Conservation (phyloP, 2,797 vertebrate species). For the Tokudaia tokunoshimensis region DNA sequence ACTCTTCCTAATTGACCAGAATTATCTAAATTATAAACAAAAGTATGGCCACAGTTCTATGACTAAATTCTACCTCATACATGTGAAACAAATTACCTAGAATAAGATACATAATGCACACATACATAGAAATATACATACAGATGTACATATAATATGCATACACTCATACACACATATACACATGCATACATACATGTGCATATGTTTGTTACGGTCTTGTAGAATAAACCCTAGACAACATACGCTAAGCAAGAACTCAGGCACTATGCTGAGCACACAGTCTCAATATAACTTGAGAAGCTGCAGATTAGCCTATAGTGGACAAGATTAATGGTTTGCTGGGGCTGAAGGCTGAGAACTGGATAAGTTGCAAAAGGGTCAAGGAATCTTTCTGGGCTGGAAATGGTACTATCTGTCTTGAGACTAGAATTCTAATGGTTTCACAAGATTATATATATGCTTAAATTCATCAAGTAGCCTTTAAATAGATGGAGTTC, state of each 20-base stretch:
- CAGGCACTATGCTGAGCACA: background rate
- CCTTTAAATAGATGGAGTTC: background rate
- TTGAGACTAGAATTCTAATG: background rate
- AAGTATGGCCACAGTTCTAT: conserved; percentile 49
- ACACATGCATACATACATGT: too few relatives aligned
- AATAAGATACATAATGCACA: background rate
- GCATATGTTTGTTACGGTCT: too few relatives aligned
- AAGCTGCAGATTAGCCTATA: background rate
- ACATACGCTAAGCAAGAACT: background rate
- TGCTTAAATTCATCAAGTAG: conserved; percentile 29
- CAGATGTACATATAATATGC: background rate
- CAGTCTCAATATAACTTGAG: background rate
- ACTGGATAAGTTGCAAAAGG: background rate
- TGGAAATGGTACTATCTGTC: background rate
- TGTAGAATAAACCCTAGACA: background rate
- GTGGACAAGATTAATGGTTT: background rate
- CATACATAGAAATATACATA: background rate
- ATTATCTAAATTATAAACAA: conserved; percentile 64
- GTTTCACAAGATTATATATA: background rate
- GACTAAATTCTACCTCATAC: background rate
- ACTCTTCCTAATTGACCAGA: conserved; percentile 65
- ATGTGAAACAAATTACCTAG: background rate
- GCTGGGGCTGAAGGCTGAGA: background rate
- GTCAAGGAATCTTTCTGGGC: background rate
- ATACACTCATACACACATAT: background rate